Evolutionary conservation across 2,888 invertebrate genomes (phyloP).

Genomic region (Rhagonycha lutea): DNA sequence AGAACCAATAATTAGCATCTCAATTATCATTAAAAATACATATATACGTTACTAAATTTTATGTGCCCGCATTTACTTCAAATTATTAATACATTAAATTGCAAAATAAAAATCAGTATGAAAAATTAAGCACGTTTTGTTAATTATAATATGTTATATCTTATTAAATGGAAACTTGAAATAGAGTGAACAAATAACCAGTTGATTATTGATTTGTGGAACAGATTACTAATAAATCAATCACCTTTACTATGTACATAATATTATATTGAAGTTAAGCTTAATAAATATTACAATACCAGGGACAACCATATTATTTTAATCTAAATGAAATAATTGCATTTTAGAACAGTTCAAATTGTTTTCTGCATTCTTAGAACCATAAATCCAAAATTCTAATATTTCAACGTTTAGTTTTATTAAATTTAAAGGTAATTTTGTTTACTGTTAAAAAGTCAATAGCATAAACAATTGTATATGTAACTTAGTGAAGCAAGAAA

Average conservation of each 20-base stretch:
- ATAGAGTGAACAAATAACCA: neutral
- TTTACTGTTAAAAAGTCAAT: neutral
- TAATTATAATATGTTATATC: neutral
- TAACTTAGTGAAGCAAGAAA: too few species aligned
- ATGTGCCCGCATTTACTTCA: neutral
- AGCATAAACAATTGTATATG: neutral
- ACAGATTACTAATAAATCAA: neutral
- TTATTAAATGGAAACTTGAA: neutral
- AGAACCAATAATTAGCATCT: neutral
- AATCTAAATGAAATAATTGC: neutral
- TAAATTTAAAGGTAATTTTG: too few species aligned
- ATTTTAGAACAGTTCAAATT: neutral
- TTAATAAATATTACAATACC: neutral
- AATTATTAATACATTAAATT: neutral
- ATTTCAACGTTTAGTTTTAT: too few species aligned
- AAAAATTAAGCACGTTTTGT: neutral
- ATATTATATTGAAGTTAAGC: neutral
- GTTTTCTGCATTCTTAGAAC: neutral
- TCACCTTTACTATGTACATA: too few species aligned
- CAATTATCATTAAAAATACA: neutral
- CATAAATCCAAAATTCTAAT: too few species aligned
- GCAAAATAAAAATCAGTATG: neutral
- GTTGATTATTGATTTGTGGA: neutral
- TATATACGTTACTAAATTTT: neutral
- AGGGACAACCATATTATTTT: neutral